Evolutionary conservation across 2,888 invertebrate genomes (phyloP).

Genomic region (Oscheius myriophilus): DNA sequence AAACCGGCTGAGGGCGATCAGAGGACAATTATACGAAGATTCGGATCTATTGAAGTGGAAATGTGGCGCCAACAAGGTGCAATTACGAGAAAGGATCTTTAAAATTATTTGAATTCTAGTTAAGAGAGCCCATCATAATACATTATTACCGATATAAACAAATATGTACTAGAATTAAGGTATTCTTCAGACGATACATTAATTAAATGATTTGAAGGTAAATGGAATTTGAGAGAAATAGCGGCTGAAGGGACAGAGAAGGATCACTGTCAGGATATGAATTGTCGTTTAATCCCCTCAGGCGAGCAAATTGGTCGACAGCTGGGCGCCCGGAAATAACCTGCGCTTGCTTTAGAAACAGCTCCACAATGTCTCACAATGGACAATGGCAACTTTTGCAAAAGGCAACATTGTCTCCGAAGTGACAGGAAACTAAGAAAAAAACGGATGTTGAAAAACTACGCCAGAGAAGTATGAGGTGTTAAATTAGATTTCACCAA

Average conservation of each 20-base stretch:
- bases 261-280: slow-evolving; percentile 28
- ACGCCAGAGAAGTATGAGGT: no score
- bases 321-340: slow-evolving; percentile 27
- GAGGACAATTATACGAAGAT: slow-evolving; percentile 25
- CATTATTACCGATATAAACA: no score
- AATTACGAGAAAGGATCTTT: not conserved
- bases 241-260: slow-evolving; percentile 2
- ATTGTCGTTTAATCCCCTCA: slow-evolving; percentile 25
- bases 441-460: no score
- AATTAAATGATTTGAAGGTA: no score
- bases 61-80: slow-evolving; percentile 18
- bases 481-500: no score
- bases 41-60: slow-evolving; percentile 29
- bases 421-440: no score
- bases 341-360: slow-evolving; percentile 1
- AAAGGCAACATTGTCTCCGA: no score
- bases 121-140: no score
- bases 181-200: no score
- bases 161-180: no score
- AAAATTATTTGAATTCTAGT: not conserved
- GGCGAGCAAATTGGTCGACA: slow-evolving; percentile 30
- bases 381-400: no score
- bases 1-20: slow-evolving; percentile 22
- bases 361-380: no score
- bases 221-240: not conserved